Evolutionary conservation across 2,113 vertebrate genomes (phyloP).

Genomic region (Notarius quadriscutis): DNA sequence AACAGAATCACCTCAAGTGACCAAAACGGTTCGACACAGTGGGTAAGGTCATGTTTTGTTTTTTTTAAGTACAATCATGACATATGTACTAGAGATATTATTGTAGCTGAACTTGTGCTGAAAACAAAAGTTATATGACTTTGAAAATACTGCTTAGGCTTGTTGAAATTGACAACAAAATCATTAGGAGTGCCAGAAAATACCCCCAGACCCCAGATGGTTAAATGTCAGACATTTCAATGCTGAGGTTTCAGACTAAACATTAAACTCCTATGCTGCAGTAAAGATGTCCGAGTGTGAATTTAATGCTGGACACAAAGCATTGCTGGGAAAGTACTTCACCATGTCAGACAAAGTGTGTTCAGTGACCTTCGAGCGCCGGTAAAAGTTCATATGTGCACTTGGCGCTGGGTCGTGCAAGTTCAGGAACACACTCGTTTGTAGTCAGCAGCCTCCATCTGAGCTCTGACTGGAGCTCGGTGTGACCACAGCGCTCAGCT

Average conservation of each 20-base stretch:
- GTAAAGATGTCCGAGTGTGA: not conserved
- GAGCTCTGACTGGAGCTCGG: slow-evolving; percentile 14
- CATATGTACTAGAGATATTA: too few relatives aligned
- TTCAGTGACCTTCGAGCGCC: not conserved
- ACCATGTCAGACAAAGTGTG: not conserved
- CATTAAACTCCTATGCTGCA: not conserved
- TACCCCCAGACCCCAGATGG: too few relatives aligned
- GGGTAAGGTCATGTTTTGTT: too few relatives aligned
- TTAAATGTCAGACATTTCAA: not conserved
- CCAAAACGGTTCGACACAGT: too few relatives aligned
- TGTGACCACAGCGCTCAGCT: slow-evolving; percentile 26
- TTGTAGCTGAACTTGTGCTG: too few relatives aligned
- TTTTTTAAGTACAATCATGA: too few relatives aligned
- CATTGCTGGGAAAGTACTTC: not conserved
- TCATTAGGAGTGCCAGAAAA: too few relatives aligned
- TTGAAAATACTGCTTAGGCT: too few relatives aligned
- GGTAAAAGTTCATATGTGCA: not conserved
- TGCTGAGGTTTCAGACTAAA: not conserved
- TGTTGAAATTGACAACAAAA: too few relatives aligned
- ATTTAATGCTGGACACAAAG: not conserved
- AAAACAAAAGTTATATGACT: too few relatives aligned
- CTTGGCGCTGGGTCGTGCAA: not conserved
- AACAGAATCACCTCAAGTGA: too few relatives aligned
- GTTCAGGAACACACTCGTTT: slow-evolving; percentile 13
- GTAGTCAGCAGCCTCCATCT: slow-evolving; percentile 15